Base-by-base conservation (phyloP, 2,888 invertebrate species). In the Lumbricus terrestris region DNA sequence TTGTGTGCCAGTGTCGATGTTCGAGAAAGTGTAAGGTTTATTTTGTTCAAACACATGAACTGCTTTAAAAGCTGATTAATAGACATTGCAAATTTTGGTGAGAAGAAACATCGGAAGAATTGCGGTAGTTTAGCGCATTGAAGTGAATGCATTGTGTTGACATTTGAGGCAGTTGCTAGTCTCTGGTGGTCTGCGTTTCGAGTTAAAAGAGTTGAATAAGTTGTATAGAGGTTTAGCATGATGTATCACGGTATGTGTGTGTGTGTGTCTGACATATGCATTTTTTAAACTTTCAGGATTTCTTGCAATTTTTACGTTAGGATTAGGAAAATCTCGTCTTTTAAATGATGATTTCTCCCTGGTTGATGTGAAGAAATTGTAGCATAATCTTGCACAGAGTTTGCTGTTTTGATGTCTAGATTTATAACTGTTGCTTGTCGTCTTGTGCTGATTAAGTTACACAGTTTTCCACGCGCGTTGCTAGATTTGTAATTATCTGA, bases 391-490 rank as follows among this genome's bases (percentile, higher is more conserved):
- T 69, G 69, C 69, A 6, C 69, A 69, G 69, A 29, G n/a, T 69
- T 69, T 69, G 69, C 69, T 69, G 69, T 69, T 69, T 69, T 69
- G 69, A 69, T 69, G n/a, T 69, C 69, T 69, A n/a, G 69, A 69
- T 8, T 69, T 69, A 69, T 69, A n/a, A 69, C 69, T 69, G 69
- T 69, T 69, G 69, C 69, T 69, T 69, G 5, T 69, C 69, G n/a
- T 69, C 29, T n/a, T 11, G n/a, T 69, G 69, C 69, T n/a, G 69
- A 69, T 69, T 69, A 29, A 69, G 69, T 69, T 69, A 69, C n/a
- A 11, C 69, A n/a, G 29, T 69, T 69, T 16, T 69, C 13, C 69
- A n/a, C 8, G 13, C 69, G 29, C n/a, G 69, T n/a, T 69, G n/a
- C 69, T 69, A n/a, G 69, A 29, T 69, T 16, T 69, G n/a, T 69